Base-by-base conservation (phyloP, 2,113 vertebrate genomes). In the Alexandromys fortis region DNA sequence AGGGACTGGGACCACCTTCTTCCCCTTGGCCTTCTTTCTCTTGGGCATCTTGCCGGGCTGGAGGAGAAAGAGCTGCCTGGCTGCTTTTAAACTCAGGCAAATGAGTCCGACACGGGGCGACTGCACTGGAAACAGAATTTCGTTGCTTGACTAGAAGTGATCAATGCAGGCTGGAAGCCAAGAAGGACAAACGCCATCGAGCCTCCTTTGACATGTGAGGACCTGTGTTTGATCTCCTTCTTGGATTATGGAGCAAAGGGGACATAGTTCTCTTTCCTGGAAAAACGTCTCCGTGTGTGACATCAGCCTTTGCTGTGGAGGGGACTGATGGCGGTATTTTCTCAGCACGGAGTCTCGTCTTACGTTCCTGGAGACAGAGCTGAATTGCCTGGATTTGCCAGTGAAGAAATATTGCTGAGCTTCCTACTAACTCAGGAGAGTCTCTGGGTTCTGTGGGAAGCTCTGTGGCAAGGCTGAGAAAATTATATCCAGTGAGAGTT, bases 21-120 rank as follows among this genome's bases (percentile, higher is more conserved):
- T 47, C 45, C 45, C 45, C 45, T 47, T 47, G 45, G 45, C 45
- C 49, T 49, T 49, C 49, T 49, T 49, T 49, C 49, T 12, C 49
- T 49, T 49, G 11, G 49, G 49, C 49, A 49, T 49, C 49, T 49
- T 49, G 49, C 49, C 0, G 49, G 49, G 49, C 11, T 49, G 49
- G 49, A 49, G 49, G 49, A 49, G 49, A 49, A 11, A 49, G 49
- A 49, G 49, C 52, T 14, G 52, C 52, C 13, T 96, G 77, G 83
- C 77, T 98, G 91, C 70, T 79, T 91, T 92, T 96, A 96, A 89
- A 89, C 94, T 96, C 52, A 55, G 87, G 78, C 67, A n/a, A 75
- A 96, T 97, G 97, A 98, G 98, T 86, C 90, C 77, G 58, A 94
- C 91, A 73, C n/a, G 77, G 52, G 47, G 1, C n/a, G n/a, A 93